Base-by-base conservation (phyloP, 2,797 vertebrate species). In the Chaunax sp. region DNA sequence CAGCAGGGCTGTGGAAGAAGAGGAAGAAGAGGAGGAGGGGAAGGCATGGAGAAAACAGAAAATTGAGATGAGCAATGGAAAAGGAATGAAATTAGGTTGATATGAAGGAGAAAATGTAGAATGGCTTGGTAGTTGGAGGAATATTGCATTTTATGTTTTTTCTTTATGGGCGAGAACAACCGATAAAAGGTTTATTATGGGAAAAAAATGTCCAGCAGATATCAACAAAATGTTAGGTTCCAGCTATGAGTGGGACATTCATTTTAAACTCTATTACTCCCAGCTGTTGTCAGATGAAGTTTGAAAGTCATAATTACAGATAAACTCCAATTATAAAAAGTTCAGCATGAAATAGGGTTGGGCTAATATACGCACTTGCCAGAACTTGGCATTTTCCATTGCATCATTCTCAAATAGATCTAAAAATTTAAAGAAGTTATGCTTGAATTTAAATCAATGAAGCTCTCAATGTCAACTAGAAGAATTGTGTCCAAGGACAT, bases 1-100 rank as follows among this genome's bases (percentile, higher is more conserved):
- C 89, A 98, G 95, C 86, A 94, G 89, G 79, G 94, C 96, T 97
- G 93, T 88, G 87, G 70, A 63, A 47, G 64, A 75, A 44, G 63
- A 28, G 41, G 52, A 19, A 50, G 50, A 69, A 23, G 54, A 43
- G 2, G 44, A 54, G 12, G 40, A 47, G 28, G 18, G 46, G 19
- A 41, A 55, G 52, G 25, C 10, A 61, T 65, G 72, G 69, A 78
- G 41, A 66, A 72, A 78, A 83, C 67, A 78, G 45, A 64, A 72
- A 59, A 53, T n/a, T 30, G 23, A 3, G 37, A 73, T 75, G 81
- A 87, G 59, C 35, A 66, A 51, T 16, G 30, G 55, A 71, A 72
- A 80, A 53, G 74, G 57, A n/a, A 82, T 40, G 38, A 69, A 73
- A 69, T 37, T 20, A 49, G 44, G 46, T 61, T 61, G 64, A 80